Conservation (phyloP, 2,888 invertebrate genomes). For the Linnaemya vulpina region DNA sequence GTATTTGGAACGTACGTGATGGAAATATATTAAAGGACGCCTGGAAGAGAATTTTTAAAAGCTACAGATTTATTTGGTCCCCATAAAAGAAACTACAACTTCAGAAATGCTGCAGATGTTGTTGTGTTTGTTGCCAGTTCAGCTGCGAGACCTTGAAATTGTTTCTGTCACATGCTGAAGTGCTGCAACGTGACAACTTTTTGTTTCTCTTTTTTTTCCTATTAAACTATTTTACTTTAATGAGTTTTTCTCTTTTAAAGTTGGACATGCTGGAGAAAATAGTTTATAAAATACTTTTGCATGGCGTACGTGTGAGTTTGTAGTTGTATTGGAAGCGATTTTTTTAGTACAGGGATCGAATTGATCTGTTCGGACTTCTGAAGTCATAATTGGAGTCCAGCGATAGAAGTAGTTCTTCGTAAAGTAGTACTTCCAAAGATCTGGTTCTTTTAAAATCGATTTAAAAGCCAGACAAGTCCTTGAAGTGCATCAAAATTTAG, state of each 20-base stretch:
- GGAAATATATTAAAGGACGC: not conserved
- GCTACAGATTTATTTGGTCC: not conserved
- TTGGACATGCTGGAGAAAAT: too few species aligned
- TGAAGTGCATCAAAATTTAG: too few species aligned
- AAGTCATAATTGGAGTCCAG: too few species aligned
- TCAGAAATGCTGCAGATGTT: not conserved
- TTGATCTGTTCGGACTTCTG: too few species aligned
- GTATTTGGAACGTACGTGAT: conserved; percentile 14
- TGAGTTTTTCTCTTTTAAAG: not conserved
- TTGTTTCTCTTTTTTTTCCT: conserved; percentile 1
- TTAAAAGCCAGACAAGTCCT: too few species aligned
- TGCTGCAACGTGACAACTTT: not conserved
- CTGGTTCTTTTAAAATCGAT: too few species aligned
- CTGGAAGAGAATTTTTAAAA: not conserved
- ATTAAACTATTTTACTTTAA: not conserved
- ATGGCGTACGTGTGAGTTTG: too few species aligned
- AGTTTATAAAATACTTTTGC: too few species aligned
- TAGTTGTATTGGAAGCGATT: too few species aligned
- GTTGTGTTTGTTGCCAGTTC: not conserved
- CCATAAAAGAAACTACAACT: not conserved
- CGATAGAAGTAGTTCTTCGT: too few species aligned
- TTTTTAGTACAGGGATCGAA: too few species aligned
- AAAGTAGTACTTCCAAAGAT: too few species aligned
- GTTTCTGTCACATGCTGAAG: not conserved
- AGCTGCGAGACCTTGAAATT: not conserved